A percentile compares a stretch with the other conserved stretches of the same genome.
Conservation (phyloP, 2,797 vertebrate genomes). For the Periparus ater region DNA sequence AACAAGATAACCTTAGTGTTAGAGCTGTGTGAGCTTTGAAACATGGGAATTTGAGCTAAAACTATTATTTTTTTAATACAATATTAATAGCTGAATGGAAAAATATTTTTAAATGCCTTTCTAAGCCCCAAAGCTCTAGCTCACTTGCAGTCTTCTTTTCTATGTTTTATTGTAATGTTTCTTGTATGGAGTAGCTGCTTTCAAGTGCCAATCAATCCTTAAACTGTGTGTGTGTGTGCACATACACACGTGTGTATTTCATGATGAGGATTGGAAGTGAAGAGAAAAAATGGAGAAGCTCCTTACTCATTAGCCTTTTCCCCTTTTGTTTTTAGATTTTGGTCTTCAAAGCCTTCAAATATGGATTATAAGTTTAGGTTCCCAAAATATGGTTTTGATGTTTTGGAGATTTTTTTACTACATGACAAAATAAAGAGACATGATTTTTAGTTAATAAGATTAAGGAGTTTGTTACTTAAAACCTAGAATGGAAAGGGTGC, state of each 20-base stretch:
- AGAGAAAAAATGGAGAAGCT: not conserved
- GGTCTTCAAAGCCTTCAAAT: slow-evolving; percentile 34
- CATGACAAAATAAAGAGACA: not conserved
- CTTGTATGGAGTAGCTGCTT: not conserved
- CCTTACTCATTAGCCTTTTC: slow-evolving; percentile 22
- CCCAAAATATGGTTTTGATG: not conserved
- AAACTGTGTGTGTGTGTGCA: not conserved
- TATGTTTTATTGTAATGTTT: slow-evolving; percentile 6
- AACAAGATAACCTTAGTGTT: slow-evolving; percentile 76
- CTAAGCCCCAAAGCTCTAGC: slow-evolving; percentile 18
- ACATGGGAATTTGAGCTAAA: slow-evolving; percentile 71
- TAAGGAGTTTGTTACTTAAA: not conserved
- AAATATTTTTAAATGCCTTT: slow-evolving; percentile 61
- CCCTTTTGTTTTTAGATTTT: not conserved
- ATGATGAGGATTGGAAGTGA: not conserved
- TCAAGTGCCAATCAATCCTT: not conserved
- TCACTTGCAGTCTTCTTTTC: slow-evolving; percentile 17
- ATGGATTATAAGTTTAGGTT: not conserved
- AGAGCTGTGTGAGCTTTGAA: slow-evolving; percentile 68
- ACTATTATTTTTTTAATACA: slow-evolving; percentile 72
- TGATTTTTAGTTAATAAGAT: not conserved
- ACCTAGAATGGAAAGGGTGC: not conserved
- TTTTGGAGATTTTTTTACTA: not conserved
- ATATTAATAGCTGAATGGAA: slow-evolving; percentile 72
- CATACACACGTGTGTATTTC: not conserved